Conservation (phyloP, 2,113 vertebrate genomes). For the Sinocyclocheilus maitianheensis region DNA sequence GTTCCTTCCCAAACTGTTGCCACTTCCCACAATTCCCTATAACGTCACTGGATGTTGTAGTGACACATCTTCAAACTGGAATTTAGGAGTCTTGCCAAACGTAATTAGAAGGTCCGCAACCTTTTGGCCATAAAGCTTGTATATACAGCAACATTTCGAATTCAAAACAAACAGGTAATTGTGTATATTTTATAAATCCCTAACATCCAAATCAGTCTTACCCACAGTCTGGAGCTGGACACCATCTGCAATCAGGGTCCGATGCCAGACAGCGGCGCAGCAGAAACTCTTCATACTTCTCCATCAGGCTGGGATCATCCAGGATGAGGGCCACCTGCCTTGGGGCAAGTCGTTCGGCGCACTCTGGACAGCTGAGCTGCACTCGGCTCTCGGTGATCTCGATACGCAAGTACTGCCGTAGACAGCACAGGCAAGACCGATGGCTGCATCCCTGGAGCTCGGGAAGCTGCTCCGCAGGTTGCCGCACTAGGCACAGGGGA, state of each 20-base stretch:
- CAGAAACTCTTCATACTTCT: conserved; percentile 99
- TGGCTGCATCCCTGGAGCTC: conserved; percentile 93
- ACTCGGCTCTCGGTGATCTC: conserved; percentile 98
- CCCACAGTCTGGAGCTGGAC: conserved; percentile 97
- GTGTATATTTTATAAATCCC: not conserved
- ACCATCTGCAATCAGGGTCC: conserved; percentile 97
- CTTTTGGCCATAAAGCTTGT: not conserved
- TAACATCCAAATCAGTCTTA: conserved; percentile 69
- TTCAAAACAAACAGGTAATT: not conserved
- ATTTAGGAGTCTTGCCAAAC: not conserved
- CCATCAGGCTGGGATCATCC: conserved; percentile 89
- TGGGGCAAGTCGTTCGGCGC: conserved; percentile 91
- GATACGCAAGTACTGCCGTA: conserved; percentile 97
- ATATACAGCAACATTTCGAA: not conserved
- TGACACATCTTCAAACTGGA: not conserved
- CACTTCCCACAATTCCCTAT: not conserved
- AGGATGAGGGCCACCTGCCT: conserved; percentile 93
- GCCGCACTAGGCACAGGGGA: conserved; percentile 94
- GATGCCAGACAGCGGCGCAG: conserved; percentile 94
- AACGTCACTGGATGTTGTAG: not conserved
- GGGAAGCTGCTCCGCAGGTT: conserved; percentile 89
- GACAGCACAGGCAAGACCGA: conserved; percentile 95
- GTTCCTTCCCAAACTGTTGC: no score
- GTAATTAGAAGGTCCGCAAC: not conserved
- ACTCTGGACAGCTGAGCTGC: conserved; percentile 97